These are phyloP conservation scores for Lutraria rhynchaena DNA, from an alignment of 1,140 invertebrate species.

Conservation along the genomic window DNA sequence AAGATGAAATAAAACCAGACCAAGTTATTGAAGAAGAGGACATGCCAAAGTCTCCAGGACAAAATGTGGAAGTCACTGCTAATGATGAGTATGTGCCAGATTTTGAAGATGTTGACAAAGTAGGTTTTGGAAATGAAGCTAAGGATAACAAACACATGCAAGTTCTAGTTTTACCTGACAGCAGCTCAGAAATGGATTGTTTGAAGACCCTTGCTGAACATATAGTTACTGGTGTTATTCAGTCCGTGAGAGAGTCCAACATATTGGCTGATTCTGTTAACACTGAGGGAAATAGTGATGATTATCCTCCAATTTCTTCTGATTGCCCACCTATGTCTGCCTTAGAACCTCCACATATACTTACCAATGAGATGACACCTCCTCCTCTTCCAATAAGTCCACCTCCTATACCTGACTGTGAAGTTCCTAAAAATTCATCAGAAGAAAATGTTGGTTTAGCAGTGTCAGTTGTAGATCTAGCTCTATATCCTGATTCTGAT, in stretches of 20 bases:
- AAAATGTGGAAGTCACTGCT: neutral
- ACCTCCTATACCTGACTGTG: constrained; percentile 31
- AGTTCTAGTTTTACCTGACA: neutral
- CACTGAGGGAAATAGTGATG: neutral
- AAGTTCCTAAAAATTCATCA: neutral
- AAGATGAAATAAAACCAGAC: constrained; percentile 45
- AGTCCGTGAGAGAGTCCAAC: constrained; percentile 28
- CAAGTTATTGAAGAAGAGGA: constrained; percentile 51
- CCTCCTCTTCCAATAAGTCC: constrained; percentile 28
- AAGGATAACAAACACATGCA: no score
- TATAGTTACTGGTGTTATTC: constrained; percentile 45
- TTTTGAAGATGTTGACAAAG: constrained; percentile 44
- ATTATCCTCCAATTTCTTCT: neutral
- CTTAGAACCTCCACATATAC: neutral
- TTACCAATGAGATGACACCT: neutral
- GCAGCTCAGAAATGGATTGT: constrained; percentile 12
- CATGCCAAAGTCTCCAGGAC: neutral
- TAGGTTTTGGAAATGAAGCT: neutral
- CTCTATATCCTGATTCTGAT: constrained; percentile 52
- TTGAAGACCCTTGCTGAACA: constrained; percentile 38
- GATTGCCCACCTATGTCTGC: constrained; percentile 30
- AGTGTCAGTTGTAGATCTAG: constrained; percentile 37
- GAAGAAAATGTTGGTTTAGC: neutral
- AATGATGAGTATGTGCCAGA: constrained; percentile 48
- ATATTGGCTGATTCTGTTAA: neutral